Evolutionary conservation across 2,797 vertebrate species (phyloP), one percentile per base, ranked within the genome.

Genomic region (Pelochelys cantorii): DNA sequence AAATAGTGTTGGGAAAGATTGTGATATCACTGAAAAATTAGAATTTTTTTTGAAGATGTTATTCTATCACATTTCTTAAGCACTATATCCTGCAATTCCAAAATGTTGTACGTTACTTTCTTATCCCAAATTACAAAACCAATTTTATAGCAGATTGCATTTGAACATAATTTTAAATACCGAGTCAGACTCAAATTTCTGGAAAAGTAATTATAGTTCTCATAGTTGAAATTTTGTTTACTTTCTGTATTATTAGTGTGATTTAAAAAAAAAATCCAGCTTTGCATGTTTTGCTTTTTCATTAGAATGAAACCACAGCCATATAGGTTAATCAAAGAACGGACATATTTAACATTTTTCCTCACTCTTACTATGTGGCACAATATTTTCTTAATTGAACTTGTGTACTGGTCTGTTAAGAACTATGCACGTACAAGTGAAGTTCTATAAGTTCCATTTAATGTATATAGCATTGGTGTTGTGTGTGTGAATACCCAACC

Each of bases 121-220:
- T n/a, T 93, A 68, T 14, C 42, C 11, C 88, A 20, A 81, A 22
- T 90, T 89, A 10, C 78, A 55, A 87, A 88, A 84, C 55, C 74
- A 78, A 85, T 84, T 88, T 17, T 84, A 74, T 25, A 15, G 27
- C n/a, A 82, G 34, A n/a, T 91, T 90, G 80, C 27, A 11, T 68
- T 92, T 90, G 17, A 86, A 84, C 42, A 65, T 84, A 53, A 55
- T 85, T 20, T 94, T 54, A 65, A 87, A 54, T 80, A 5, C 5
- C 68, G 18, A 23, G 10, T 78, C 62, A 53, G 85, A 90, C 7
- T 90, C 1, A 10, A 92, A 60, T 87, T 90, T 20, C 25, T 31
- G 14, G 79, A 42, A 86, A 86, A 53, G 29, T 84, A 75, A 0
- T 65, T 56, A 65, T n/a, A 89, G 93, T 55, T 37, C 17, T 56